A percentile compares a stretch with the other conserved stretches of the same genome.
These are phyloP conservation scores for Pogonocichla stellata DNA, from an alignment of 2,113 vertebrate species.

Conservation along the genomic window DNA sequence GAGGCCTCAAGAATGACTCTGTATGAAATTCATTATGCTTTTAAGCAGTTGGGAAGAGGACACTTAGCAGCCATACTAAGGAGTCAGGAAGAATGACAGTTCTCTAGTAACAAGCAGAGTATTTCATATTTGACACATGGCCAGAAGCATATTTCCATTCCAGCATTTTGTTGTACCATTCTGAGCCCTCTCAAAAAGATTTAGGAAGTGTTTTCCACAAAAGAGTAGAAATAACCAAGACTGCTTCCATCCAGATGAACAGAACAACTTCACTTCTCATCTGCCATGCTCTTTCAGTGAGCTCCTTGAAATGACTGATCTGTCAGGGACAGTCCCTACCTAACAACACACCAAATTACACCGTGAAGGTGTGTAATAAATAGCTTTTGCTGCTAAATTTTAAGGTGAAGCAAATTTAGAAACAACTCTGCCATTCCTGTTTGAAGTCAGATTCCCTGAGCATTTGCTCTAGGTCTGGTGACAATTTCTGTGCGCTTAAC, in stretches of 20 bases:
- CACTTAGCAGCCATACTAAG: not conserved
- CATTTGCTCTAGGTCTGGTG: not conserved
- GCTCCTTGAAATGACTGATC: not conserved
- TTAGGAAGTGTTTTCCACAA: not conserved
- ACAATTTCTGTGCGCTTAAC: not conserved
- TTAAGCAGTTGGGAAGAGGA: not conserved
- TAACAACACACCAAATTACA: not conserved
- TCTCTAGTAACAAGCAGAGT: not conserved
- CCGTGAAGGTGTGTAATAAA: not conserved
- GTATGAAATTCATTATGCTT: not conserved
- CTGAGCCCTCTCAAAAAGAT: not conserved
- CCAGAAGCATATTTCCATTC: not conserved
- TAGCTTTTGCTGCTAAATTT: not conserved
- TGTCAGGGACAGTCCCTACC: not conserved
- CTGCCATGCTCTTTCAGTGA: not conserved
- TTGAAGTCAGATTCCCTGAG: not conserved
- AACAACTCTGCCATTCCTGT: not conserved
- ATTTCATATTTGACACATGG: not conserved
- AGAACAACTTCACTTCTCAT: not conserved
- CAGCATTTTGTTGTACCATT: not conserved
- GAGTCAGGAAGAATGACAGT: not conserved
- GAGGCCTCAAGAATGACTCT: not conserved
- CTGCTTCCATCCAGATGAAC: not conserved
- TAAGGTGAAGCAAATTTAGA: not conserved
- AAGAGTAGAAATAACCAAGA: not conserved